phyloP scores from a whole-genome alignment of 2,888 invertebrate genomes.

The Xylocampa areola region DNA sequence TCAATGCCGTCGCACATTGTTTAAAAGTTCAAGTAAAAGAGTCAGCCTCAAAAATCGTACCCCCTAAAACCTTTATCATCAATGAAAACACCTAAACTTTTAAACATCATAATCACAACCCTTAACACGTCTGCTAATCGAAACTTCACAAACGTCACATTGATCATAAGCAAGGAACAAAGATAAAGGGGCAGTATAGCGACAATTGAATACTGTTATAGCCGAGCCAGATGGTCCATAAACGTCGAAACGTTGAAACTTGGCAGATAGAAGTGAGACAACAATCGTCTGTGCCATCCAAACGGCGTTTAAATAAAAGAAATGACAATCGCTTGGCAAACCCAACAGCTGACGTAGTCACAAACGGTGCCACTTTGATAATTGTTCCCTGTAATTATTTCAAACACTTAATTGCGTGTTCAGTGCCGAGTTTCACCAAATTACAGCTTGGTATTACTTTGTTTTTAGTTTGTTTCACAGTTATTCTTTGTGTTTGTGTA shows the following conservation, averaged over 20 bases:
- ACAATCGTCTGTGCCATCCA: conserved; percentile 62
- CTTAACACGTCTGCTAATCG: conserved; percentile 8
- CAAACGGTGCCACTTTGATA: conserved; percentile 71
- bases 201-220: conserved; percentile 60
- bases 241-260: conserved; percentile 79
- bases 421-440: conserved; percentile 67
- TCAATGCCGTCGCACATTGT: no score
- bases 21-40: no score
- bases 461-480: conserved; percentile 52
- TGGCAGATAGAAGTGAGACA: conserved; percentile 69
- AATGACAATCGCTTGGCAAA: conserved; percentile 70
- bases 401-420: conserved; percentile 74
- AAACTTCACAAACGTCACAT: conserved; percentile 27
- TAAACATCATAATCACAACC: conserved; percentile 10
- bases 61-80: not conserved
- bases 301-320: conserved; percentile 70
- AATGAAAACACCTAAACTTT: not conserved
- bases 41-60: not conserved
- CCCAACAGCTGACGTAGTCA: conserved; percentile 74
- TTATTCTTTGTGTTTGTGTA: conserved; percentile 33
- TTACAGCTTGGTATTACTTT: conserved; percentile 64
- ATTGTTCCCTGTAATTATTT: conserved; percentile 76
- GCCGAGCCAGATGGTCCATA: conserved; percentile 76
- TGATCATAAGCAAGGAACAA: conserved; percentile 53
- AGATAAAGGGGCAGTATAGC: conserved; percentile 67